Base-by-base conservation (phyloP, 2,113 vertebrate species). In the Rhadina sibilatrix region DNA sequence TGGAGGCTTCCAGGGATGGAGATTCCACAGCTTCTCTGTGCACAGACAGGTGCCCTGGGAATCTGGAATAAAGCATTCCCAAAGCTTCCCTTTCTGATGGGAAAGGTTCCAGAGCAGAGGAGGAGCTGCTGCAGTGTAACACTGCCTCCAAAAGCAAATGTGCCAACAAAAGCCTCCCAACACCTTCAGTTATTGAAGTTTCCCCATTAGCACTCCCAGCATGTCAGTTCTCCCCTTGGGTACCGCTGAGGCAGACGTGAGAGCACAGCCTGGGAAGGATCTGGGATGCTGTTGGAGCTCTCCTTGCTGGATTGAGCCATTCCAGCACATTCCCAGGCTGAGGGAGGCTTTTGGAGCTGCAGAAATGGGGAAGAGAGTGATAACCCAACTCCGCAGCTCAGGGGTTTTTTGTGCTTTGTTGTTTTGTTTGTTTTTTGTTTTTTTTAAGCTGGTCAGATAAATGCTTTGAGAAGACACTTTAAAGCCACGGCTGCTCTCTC, bases 161-260 rank as follows among this genome's bases (percentile, higher is more conserved):
- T 6, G 12, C 49, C 35, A 42, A 12, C n/a, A 66, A 33, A 42
- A 64, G 33, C 19, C 11, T 35, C 38, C 49, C 14, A 24, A 83
- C 31, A 65, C 44, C 63, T 75, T 18, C 20, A 44, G 1, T 16
- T 25, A 50, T 3, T 40, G 54, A 40, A 44, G 33, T 19, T 46
- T 47, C 38, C 13, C 19, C 24, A 4, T 42, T 11, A 37, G 12
- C n/a, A 46, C 64, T 72, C 68, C 44, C 7, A 9, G 49, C 2
- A 15, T 0, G 7, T 44, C 53, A 71, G 60, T 14, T 0, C 15
- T n/a, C 28, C 11, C 47, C 35, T 25, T 2, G 0, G 40, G 42
- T 18, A 31, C 14, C 6, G 1, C 75, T 0, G 7, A 23, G 3
- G 5, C 47, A 46, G 50, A 6, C 4, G 1, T 0, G 0, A 33